Percentiles rank a stretch among this genome's conserved stretches.
Evolutionary conservation across 1,140 invertebrate genomes (phyloP).

Genomic region (Macrocentrus cingulum): DNA sequence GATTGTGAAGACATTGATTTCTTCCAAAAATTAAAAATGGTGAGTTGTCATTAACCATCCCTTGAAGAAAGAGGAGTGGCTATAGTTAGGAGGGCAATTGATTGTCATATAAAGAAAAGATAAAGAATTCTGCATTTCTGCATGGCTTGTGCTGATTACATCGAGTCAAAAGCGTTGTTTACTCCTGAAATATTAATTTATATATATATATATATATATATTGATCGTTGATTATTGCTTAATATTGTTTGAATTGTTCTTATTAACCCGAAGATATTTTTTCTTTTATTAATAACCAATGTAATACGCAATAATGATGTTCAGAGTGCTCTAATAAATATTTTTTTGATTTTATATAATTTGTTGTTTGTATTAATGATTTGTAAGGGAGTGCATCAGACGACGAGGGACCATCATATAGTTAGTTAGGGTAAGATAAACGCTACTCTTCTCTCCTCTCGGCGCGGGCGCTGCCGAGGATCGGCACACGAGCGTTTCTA

Average conservation of each 20-base stretch:
- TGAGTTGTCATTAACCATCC: constrained; percentile 38
- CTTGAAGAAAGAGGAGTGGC: constrained; percentile 4
- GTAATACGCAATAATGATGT: no score
- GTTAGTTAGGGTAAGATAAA: constrained; percentile 12
- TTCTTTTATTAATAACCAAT: no score
- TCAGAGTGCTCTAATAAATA: background rate
- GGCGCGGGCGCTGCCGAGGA: background rate
- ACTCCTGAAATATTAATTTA: background rate
- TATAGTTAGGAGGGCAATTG: constrained; percentile 14
- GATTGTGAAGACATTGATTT: constrained; percentile 42
- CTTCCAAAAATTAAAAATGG: constrained; percentile 50
- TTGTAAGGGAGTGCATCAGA: background rate
- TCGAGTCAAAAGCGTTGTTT: background rate
- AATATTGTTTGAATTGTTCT: no score
- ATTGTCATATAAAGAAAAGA: no score
- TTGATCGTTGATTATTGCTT: no score
- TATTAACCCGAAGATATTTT: no score
- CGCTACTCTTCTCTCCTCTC: background rate
- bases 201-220: no score
- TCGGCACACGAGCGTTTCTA: no score
- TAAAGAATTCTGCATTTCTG: background rate
- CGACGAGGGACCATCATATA: background rate
- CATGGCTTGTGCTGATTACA: constrained; percentile 4
- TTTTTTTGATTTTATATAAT: background rate
- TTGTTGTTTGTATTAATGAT: no score